A percentile compares a stretch with the other conserved stretches of the same genome.
phyloP scores from a whole-genome alignment of 2,113 vertebrate genomes.

The Felis chaus region DNA sequence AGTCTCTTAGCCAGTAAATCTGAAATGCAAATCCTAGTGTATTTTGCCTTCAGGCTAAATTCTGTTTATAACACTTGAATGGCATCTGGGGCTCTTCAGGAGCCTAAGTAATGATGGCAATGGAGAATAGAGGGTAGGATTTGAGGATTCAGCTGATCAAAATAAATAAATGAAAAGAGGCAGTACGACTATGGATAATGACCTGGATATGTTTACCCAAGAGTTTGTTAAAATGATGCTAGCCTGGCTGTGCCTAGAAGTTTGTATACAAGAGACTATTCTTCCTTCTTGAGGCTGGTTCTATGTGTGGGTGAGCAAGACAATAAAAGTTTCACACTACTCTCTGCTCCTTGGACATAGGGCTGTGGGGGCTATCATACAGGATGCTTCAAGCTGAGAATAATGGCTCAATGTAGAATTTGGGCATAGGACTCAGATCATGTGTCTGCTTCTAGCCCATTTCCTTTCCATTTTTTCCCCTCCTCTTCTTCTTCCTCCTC shows the following conservation, averaged over 20 bases:
- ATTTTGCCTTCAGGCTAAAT: neutral
- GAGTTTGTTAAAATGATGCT: neutral
- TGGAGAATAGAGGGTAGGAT: neutral
- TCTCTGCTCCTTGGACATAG: neutral
- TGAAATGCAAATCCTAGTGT: neutral
- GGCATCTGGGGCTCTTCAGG: neutral
- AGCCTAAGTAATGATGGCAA: neutral
- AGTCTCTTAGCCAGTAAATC: neutral
- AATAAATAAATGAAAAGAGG: neutral
- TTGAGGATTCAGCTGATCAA: neutral
- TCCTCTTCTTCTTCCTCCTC: neutral
- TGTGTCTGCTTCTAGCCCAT: neutral
- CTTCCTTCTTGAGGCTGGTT: neutral
- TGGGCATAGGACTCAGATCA: neutral
- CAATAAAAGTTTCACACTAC: neutral
- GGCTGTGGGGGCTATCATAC: neutral
- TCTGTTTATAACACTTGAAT: neutral
- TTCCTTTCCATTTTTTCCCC: neutral
- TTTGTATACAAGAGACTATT: neutral
- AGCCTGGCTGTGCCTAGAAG: neutral
- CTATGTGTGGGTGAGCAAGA: neutral
- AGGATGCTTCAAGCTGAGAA: neutral
- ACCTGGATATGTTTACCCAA: neutral
- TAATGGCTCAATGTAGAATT: neutral
- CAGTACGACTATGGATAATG: neutral